These are phyloP conservation scores for Phallusia fumigata DNA, from an alignment of 23 tunicate genomes.

Conservation along the genomic window DNA sequence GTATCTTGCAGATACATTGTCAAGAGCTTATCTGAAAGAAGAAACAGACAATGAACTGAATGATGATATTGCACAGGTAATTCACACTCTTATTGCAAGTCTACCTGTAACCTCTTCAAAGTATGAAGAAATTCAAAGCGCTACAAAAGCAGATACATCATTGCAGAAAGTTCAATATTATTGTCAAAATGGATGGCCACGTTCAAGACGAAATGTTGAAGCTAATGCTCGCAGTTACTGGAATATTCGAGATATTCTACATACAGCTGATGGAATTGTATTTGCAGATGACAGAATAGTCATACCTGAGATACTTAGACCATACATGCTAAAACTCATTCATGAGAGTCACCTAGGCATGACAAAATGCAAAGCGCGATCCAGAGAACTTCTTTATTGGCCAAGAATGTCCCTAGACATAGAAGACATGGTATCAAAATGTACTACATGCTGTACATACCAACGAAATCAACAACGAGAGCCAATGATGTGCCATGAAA, in stretches of 20 bases:
- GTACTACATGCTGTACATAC: slow-evolving; percentile 22
- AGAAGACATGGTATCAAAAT: slow-evolving; percentile 13
- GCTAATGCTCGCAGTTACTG: slow-evolving; percentile 27
- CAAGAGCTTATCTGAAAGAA: slow-evolving; percentile 25
- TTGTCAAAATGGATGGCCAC: slow-evolving; percentile 43
- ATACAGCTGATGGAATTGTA: slow-evolving; percentile 31
- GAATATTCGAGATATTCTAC: slow-evolving; percentile 31
- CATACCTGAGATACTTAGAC: neutral
- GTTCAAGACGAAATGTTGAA: slow-evolving; percentile 8
- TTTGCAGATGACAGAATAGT: slow-evolving; percentile 35
- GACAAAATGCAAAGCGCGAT: slow-evolving; percentile 46
- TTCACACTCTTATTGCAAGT: slow-evolving; percentile 18
- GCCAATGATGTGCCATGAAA: slow-evolving; percentile 40
- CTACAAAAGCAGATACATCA: slow-evolving; percentile 17
- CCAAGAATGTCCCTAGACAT: slow-evolving; percentile 39
- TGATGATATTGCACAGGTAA: slow-evolving; percentile 19
- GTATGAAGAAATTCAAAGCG: slow-evolving; percentile 21
- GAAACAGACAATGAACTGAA: neutral
- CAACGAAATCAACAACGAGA: slow-evolving; percentile 26
- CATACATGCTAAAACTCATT: slow-evolving; percentile 23
- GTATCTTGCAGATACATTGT: slow-evolving; percentile 51
- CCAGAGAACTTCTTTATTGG: slow-evolving; percentile 46
- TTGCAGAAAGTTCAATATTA: slow-evolving; percentile 19
- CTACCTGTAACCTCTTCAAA: slow-evolving; percentile 16
- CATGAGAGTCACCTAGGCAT: slow-evolving; percentile 54